Evolutionary conservation across 1,140 invertebrate genomes (phyloP).

Genomic region (Sweltsa coloradensis): DNA sequence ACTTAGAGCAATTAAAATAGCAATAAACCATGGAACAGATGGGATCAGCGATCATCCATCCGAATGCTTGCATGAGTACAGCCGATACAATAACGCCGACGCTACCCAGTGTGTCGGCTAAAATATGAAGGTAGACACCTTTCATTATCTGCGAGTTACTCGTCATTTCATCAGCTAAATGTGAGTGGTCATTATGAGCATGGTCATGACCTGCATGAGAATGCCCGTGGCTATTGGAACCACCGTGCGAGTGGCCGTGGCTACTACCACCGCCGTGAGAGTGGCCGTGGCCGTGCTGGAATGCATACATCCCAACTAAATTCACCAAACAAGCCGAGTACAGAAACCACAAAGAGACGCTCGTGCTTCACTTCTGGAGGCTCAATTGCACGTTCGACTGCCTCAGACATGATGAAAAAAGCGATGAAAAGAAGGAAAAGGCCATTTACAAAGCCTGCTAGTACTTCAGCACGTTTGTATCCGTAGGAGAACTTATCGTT

Average conservation of each 20-base stretch:
- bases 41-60: slow-evolving; percentile 46
- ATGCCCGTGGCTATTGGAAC: slow-evolving; percentile 11
- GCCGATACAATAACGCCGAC: slow-evolving; percentile 49
- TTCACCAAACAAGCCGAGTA: slow-evolving; percentile 89
- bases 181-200: slow-evolving; percentile 40
- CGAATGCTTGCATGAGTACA: slow-evolving; percentile 45
- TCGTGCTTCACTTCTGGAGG: slow-evolving; percentile 92
- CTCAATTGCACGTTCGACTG: slow-evolving; percentile 80
- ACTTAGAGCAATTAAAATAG: slow-evolving; percentile 40
- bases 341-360: slow-evolving; percentile 78
- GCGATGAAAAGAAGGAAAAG: slow-evolving; percentile 90
- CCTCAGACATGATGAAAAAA: slow-evolving; percentile 92
- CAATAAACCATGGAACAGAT: slow-evolving; percentile 50
- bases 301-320: slow-evolving; percentile 90
- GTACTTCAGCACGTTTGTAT: slow-evolving; percentile 88
- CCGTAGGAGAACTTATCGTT: slow-evolving; percentile 92
- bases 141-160: slow-evolving; percentile 16
- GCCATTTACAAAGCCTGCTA: slow-evolving; percentile 95
- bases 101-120: slow-evolving; percentile 49
- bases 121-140: slow-evolving; percentile 49
- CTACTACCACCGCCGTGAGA: slow-evolving; percentile 44
- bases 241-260: slow-evolving; percentile 35
- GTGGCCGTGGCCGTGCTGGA: slow-evolving; percentile 73
- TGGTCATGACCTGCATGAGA: slow-evolving; percentile 29
- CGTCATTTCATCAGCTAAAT: slow-evolving; percentile 7